Evolutionary conservation across 2,888 invertebrate genomes (phyloP).

Genomic region (Drosophila putrida): DNA sequence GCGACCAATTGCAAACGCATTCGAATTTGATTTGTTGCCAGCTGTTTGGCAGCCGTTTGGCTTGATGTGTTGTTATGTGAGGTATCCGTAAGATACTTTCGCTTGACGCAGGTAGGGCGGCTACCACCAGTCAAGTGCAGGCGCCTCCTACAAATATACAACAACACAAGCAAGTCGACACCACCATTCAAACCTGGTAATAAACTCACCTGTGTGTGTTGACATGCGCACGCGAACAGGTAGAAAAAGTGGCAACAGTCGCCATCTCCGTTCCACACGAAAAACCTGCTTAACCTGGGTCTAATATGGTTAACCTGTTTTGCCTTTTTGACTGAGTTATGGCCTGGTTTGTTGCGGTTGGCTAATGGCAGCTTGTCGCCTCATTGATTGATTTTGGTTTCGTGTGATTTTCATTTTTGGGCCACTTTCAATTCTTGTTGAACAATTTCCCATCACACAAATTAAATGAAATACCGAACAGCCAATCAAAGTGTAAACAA

Average conservation of each 20-base stretch:
- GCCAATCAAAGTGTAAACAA: slow-evolving; percentile 80
- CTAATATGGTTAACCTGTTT: slow-evolving; percentile 34
- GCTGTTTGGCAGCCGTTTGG: slow-evolving; percentile 33
- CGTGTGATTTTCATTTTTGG: slow-evolving; percentile 13
- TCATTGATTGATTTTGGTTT: slow-evolving; percentile 40
- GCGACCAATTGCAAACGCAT: slow-evolving; percentile 72
- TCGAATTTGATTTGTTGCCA: slow-evolving; percentile 76
- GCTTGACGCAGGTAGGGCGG: slow-evolving; percentile 27
- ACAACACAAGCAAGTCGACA: slow-evolving; percentile 8
- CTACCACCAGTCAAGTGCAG: slow-evolving; percentile 62
- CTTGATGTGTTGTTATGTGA: slow-evolving; percentile 13
- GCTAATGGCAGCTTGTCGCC: slow-evolving; percentile 33
- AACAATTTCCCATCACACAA: slow-evolving; percentile 29
- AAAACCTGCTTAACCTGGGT: slow-evolving; percentile 7
- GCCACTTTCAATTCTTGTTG: slow-evolving; percentile 20
- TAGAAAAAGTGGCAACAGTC: slow-evolving; percentile 33
- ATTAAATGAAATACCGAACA: slow-evolving; percentile 39
- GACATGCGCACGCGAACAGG: slow-evolving; percentile 54
- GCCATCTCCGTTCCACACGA: slow-evolving; percentile 46
- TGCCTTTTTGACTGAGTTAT: slow-evolving; percentile 14
- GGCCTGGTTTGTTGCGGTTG: slow-evolving; percentile 11
- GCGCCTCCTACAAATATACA: slow-evolving; percentile 58
- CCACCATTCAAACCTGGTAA: slow-evolving; percentile 28
- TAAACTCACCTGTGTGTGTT: slow-evolving; percentile 45
- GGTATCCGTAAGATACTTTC: slow-evolving; percentile 34